Conservation (phyloP, 2,797 vertebrate species). For the Novumbra hubbsi region DNA sequence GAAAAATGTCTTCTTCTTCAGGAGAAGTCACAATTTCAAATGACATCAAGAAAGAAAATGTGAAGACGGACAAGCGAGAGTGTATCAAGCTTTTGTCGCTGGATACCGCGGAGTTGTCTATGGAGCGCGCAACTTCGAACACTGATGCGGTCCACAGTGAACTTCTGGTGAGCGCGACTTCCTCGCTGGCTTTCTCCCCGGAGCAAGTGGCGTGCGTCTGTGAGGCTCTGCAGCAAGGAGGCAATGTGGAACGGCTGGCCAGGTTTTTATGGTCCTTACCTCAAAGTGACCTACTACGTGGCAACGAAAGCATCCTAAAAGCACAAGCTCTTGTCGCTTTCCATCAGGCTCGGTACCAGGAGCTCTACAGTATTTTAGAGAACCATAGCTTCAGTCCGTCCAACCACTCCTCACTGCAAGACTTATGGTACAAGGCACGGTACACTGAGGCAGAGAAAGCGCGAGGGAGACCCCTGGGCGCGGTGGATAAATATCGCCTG, state of each 20-base stretch:
- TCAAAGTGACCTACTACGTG: conserved; percentile 94
- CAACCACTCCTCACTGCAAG: conserved; percentile 95
- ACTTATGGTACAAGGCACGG: conserved; percentile 98
- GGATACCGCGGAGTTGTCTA: conserved; percentile 83
- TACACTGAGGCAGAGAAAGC: conserved; percentile 97
- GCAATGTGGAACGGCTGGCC: conserved; percentile 96
- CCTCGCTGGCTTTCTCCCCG: conserved; percentile 93
- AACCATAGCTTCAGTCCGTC: conserved; percentile 94
- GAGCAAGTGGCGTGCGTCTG: conserved; percentile 98
- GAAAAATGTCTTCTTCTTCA: conserved; percentile 95
- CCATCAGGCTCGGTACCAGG: conserved; percentile 94
- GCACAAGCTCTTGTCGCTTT: conserved; percentile 96
- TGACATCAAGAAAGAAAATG: conserved; percentile 96
- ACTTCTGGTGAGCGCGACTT: conserved; percentile 84
- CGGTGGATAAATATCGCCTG: conserved; percentile 98
- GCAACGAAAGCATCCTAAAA: conserved; percentile 97
- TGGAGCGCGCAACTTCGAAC: conserved; percentile 80
- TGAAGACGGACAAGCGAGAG: conserved; percentile 84
- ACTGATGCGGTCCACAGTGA: conserved; percentile 84
- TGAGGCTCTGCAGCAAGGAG: conserved; percentile 97
- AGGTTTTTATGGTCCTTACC: conserved; percentile 97
- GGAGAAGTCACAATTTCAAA: conserved; percentile 82
- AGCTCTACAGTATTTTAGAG: conserved; percentile 97
- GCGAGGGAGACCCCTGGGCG: conserved; percentile 93
- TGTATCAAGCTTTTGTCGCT: conserved; percentile 84